Evolutionary conservation across 2,797 vertebrate genomes (phyloP).

Genomic region (Thripadectes ignobilis): DNA sequence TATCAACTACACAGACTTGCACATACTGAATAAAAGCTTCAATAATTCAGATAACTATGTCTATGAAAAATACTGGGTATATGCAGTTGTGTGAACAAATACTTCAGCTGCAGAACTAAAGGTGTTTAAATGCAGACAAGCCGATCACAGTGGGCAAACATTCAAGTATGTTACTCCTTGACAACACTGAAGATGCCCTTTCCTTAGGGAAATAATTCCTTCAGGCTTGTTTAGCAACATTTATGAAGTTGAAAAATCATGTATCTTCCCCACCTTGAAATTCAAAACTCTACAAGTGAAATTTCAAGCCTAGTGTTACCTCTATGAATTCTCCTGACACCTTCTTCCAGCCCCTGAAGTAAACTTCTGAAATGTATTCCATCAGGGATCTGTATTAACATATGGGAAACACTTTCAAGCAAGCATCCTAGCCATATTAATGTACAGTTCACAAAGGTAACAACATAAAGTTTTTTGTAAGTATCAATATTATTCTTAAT

Average conservation of each 20-base stretch:
- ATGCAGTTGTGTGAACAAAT: neutral
- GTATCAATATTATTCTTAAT: neutral
- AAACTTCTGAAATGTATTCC: constrained; percentile 85
- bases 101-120: neutral
- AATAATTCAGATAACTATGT: neutral
- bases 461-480: neutral
- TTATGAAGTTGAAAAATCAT: neutral
- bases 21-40: neutral
- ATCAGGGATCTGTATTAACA: constrained; percentile 75
- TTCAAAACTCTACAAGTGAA: neutral
- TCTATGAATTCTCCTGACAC: constrained; percentile 83
- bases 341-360: constrained; percentile 96
- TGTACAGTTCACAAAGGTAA: neutral
- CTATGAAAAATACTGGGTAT: neutral
- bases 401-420: neutral
- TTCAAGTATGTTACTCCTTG: neutral
- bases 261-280: neutral
- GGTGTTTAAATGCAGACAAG: neutral
- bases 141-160: neutral
- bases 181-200: neutral
- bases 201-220: neutral
- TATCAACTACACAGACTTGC: neutral
- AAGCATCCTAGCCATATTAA: neutral
- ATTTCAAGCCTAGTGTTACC: constrained; percentile 59
- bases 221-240: neutral